Percentiles rank a stretch among this genome's conserved stretches.
Conservation (phyloP, 2,888 invertebrate species). For the Acronicta alni region DNA sequence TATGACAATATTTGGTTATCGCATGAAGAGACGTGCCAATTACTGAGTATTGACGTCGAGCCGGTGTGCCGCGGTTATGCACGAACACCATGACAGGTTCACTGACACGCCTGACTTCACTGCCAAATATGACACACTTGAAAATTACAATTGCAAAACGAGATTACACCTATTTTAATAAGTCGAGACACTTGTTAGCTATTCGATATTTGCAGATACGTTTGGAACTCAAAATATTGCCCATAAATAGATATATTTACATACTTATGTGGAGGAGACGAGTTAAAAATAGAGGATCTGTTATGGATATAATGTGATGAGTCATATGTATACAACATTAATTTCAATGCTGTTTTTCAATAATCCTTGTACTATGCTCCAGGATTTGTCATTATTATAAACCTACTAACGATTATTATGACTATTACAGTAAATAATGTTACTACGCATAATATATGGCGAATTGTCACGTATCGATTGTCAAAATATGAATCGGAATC, state of each 20-base stretch:
- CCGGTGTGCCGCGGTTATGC: constrained; percentile 38
- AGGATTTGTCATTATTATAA: constrained; percentile 5
- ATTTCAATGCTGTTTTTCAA: neutral
- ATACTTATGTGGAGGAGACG: neutral
- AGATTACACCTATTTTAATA: constrained; percentile 1
- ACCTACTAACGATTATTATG: constrained; percentile 3
- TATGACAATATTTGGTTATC: constrained; percentile 49
- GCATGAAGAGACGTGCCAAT: constrained; percentile 58
- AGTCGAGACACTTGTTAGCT: neutral
- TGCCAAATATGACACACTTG: constrained; percentile 68
- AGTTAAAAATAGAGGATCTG: neutral
- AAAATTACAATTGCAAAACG: constrained; percentile 32
- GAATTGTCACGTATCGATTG: constrained; percentile 65
- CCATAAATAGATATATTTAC: too few species aligned
- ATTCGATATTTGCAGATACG: neutral
- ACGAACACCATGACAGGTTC: constrained; percentile 66
- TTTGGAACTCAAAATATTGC: too few species aligned
- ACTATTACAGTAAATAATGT: constrained; percentile 4
- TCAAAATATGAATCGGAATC: constrained; percentile 71
- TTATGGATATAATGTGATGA: neutral
- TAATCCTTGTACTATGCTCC: constrained; percentile 1
- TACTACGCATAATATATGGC: constrained; percentile 20
- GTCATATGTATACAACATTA: constrained; percentile 5
- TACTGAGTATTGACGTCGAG: constrained; percentile 60
- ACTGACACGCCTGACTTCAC: constrained; percentile 67